Evolutionary conservation across 2,113 vertebrate genomes (phyloP).

Genomic region (Aepyceros melampus): DNA sequence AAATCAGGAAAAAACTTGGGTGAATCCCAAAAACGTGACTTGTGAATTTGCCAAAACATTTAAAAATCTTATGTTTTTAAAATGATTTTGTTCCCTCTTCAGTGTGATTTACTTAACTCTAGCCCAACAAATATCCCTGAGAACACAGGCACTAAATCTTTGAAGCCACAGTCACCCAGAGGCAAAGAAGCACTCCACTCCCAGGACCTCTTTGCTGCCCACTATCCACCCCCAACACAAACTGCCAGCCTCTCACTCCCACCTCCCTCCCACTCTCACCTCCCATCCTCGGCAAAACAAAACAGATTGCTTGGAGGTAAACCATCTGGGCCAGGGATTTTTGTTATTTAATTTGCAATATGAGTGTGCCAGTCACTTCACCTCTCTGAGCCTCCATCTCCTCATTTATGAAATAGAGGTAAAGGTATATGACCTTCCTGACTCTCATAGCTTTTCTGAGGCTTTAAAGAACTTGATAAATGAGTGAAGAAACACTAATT

Average conservation of each 20-base stretch:
- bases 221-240: neutral
- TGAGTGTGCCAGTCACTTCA: neutral
- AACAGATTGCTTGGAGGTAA: neutral
- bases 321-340: neutral
- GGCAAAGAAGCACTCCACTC: neutral
- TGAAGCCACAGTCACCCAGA: neutral
- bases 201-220: neutral
- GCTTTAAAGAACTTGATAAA: neutral
- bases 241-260: neutral
- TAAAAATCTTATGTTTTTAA: constrained; percentile 9
- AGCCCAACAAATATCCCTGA: neutral
- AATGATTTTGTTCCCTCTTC: constrained; percentile 1
- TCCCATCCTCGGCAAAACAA: neutral
- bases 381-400: neutral
- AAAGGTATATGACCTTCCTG: neutral
- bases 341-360: neutral
- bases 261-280: neutral
- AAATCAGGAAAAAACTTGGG: constrained; percentile 12
- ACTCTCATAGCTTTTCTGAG: neutral
- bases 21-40: constrained; percentile 32
- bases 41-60: constrained; percentile 55
- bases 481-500: neutral
- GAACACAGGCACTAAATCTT: neutral
- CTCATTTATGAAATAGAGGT: neutral
- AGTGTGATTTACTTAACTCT: constrained; percentile 1